phyloP scores from a whole-genome alignment of 2,888 invertebrate genomes.

The Trichopoda pennipes region DNA sequence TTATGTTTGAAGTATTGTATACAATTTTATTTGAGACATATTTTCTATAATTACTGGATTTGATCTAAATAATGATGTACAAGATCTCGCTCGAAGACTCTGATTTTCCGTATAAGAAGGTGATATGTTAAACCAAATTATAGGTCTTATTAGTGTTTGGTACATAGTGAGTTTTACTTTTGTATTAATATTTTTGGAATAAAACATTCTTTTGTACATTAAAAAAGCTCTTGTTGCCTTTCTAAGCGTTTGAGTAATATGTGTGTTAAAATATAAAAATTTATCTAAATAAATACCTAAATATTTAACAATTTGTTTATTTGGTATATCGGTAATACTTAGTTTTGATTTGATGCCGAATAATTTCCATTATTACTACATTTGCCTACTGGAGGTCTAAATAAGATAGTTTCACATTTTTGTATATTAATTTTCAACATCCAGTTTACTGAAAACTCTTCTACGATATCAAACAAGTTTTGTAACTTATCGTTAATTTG shows the following conservation, averaged over 20 bases:
- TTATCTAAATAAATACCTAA: no score
- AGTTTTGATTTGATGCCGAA: not conserved
- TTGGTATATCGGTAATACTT: not conserved
- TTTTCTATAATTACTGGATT: no score
- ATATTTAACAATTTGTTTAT: no score
- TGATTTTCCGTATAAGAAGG: no score
- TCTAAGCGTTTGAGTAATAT: not conserved
- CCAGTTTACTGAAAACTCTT: not conserved
- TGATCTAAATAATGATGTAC: not conserved
- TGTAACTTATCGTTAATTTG: not conserved
- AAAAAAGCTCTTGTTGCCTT: not conserved
- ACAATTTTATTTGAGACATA: not conserved
- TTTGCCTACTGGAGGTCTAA: no score
- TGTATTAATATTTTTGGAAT: not conserved
- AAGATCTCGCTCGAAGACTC: not conserved
- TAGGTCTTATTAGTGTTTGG: not conserved
- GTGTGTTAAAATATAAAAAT: not conserved
- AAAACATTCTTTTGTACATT: not conserved
- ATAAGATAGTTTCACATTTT: no score
- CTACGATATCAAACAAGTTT: not conserved
- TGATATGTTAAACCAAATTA: not conserved
- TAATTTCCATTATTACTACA: not conserved
- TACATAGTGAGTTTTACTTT: slow-evolving; percentile 1
- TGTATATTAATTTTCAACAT: not conserved
- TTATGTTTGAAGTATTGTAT: no score